These are phyloP conservation scores for Lophius piscatorius DNA, from an alignment of 2,113 vertebrate genomes.

Conservation along the genomic window DNA sequence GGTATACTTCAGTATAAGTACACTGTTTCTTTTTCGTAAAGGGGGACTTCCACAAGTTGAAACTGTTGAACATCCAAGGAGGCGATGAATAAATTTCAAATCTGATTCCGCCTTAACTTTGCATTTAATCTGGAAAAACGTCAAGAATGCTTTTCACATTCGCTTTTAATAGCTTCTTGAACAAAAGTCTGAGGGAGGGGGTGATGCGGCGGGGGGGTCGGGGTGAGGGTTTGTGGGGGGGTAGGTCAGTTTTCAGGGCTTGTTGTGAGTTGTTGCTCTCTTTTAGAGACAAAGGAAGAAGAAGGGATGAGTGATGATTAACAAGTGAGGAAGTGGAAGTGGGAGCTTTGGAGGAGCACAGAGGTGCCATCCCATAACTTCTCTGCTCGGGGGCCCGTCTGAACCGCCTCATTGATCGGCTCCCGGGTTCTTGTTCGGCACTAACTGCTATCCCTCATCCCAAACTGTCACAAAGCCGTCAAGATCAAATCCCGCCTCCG, in stretches of 20 bases:
- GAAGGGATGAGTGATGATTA: slow-evolving; percentile 52
- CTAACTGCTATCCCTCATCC: slow-evolving; percentile 76
- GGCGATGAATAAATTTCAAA: too few relatives aligned
- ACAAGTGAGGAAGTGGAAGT: slow-evolving; percentile 42
- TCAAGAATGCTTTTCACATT: too few relatives aligned
- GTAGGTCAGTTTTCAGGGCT: slow-evolving; percentile 8
- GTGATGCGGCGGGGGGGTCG: background rate
- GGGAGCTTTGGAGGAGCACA: slow-evolving; percentile 41
- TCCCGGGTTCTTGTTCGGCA: slow-evolving; percentile 65
- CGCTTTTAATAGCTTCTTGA: too few relatives aligned
- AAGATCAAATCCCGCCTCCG: slow-evolving; percentile 70
- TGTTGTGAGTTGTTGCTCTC: slow-evolving; percentile 5
- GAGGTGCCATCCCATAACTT: slow-evolving; percentile 66
- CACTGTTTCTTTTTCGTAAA: too few relatives aligned
- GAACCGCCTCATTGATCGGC: slow-evolving; percentile 70
- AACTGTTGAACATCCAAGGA: too few relatives aligned
- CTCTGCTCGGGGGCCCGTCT: slow-evolving; percentile 64
- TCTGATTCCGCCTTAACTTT: too few relatives aligned
- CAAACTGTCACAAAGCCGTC: slow-evolving; percentile 73
- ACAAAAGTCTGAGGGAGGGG: too few relatives aligned
- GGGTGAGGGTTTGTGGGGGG: background rate
- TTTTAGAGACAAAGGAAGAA: slow-evolving; percentile 25
- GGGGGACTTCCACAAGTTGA: too few relatives aligned
- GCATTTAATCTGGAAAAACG: too few relatives aligned
- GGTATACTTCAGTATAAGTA: too few relatives aligned